Percentiles rank a stretch among this genome's conserved stretches.
Conservation (phyloP, 2,113 vertebrate species). For the Salminus brasiliensis region DNA sequence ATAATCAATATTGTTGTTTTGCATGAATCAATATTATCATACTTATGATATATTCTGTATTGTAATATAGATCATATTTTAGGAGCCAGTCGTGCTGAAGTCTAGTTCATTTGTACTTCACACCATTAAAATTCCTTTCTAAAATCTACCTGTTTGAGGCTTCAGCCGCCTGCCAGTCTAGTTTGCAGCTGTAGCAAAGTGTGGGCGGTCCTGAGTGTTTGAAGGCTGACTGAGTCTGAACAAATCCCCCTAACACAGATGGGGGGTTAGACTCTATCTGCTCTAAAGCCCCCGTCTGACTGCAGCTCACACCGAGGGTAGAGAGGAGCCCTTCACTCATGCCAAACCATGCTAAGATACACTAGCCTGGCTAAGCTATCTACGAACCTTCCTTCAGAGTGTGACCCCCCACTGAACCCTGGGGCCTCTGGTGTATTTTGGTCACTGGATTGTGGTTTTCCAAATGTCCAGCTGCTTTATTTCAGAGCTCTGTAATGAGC, state of each 20-base stretch:
- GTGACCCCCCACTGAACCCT: slow-evolving; percentile 35
- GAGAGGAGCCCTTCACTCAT: slow-evolving; percentile 2
- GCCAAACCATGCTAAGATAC: background rate
- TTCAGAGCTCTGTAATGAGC: slow-evolving; percentile 66
- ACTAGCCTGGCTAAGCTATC: background rate
- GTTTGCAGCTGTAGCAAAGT: background rate
- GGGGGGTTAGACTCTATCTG: background rate
- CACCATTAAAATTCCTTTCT: too few species aligned
- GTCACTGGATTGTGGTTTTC: slow-evolving; percentile 4
- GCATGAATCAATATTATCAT: too few species aligned
- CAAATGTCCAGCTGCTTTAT: slow-evolving; percentile 4
- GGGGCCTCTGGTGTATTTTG: slow-evolving; percentile 15
- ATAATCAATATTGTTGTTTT: background rate
- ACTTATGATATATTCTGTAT: too few species aligned
- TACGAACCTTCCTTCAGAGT: background rate
- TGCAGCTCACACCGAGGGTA: background rate
- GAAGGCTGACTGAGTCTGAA: slow-evolving; percentile 44
- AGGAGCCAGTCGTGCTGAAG: too few species aligned
- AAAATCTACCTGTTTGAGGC: background rate
- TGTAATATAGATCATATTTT: too few species aligned
- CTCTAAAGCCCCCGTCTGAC: slow-evolving; percentile 17
- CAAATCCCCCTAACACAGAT: slow-evolving; percentile 36
- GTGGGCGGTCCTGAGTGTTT: slow-evolving; percentile 25
- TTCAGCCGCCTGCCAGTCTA: background rate
- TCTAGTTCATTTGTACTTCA: background rate